Base-by-base conservation (phyloP, 2,888 invertebrate species). In the Petrophora chlorosata region DNA sequence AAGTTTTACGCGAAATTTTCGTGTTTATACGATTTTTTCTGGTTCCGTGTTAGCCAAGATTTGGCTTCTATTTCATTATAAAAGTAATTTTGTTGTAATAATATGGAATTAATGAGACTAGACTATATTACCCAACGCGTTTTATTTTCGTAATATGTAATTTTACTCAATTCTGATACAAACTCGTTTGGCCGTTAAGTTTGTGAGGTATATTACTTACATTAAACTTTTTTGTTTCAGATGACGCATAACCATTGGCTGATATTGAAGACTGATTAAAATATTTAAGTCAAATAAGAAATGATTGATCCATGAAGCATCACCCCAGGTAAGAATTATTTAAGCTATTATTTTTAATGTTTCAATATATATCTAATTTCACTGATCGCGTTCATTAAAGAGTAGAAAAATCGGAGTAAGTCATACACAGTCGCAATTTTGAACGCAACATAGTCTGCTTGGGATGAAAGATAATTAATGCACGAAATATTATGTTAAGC, bases 261-360 rank as follows among this genome's bases (percentile, higher is more conserved):
- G 81, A 79, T 72, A 61, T 63, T 63, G 73, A 88, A 90, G 89
- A 88, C 88, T 88, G 89, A 88, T 82, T 77, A 76, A 70, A 69
- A 69, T 75, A 79, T 73, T 71, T 75, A 73, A 75, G 70, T 70
- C 73, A 70, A 75, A 68, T 77, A 82, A 67, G 73, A 83, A 79
- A 86, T 87, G 82, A 79, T 73, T 62, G 67, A 73, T 66, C 76
- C 78, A 84, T 83, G 82, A 85, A 72, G 73, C 49, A 69, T 65
- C 63, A 67, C 65, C 65, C 66, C 64, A 74, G 87, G 89, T 88
- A 70, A 79, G 65, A 50, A 56, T 16, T 50, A 30, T 50, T 26
- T 50, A 52, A 46, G 33, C 28, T 19, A 35, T 22, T 4, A 33
- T 4, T 22, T 9, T 12, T 35, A 16, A 23, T 2, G n/a, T n/a